phyloP scores from a whole-genome alignment of 2,888 invertebrate genomes.

The Troilus luridus region DNA sequence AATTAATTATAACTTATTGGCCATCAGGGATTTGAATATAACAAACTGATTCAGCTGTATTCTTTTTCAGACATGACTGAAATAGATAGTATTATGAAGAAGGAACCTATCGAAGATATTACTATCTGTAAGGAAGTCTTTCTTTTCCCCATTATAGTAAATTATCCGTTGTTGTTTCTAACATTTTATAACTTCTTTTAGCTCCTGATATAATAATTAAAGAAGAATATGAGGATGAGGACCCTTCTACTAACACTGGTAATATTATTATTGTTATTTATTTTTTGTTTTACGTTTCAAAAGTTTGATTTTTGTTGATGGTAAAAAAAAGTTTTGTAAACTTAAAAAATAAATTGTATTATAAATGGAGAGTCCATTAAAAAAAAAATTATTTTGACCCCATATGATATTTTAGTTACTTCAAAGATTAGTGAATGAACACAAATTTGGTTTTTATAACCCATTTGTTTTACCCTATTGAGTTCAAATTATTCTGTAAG shows the following conservation, averaged over 20 bases:
- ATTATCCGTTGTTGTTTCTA: not conserved
- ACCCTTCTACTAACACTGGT: not conserved
- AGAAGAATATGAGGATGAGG: not conserved
- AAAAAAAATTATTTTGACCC: too few relatives aligned
- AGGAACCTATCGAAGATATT: not conserved
- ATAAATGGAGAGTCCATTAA: too few relatives aligned
- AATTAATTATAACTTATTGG: too few relatives aligned
- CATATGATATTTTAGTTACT: too few relatives aligned
- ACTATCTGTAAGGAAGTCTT: not conserved
- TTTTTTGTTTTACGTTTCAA: not conserved
- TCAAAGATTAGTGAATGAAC: too few relatives aligned
- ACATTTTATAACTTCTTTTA: not conserved
- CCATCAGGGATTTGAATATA: too few relatives aligned
- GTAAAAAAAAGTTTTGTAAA: too few relatives aligned
- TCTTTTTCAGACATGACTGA: not conserved
- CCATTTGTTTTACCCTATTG: too few relatives aligned
- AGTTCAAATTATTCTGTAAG: too few relatives aligned
- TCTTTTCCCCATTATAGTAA: not conserved
- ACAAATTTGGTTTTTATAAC: too few relatives aligned
- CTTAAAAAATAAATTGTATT: too few relatives aligned
- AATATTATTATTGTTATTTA: not conserved
- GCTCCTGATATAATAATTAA: constrained; percentile 43
- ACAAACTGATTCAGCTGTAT: not conserved
- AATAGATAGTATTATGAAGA: not conserved
- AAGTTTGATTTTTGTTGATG: too few relatives aligned